Conservation (phyloP, 2,113 vertebrate species). For the Macroglossus sobrinus region DNA sequence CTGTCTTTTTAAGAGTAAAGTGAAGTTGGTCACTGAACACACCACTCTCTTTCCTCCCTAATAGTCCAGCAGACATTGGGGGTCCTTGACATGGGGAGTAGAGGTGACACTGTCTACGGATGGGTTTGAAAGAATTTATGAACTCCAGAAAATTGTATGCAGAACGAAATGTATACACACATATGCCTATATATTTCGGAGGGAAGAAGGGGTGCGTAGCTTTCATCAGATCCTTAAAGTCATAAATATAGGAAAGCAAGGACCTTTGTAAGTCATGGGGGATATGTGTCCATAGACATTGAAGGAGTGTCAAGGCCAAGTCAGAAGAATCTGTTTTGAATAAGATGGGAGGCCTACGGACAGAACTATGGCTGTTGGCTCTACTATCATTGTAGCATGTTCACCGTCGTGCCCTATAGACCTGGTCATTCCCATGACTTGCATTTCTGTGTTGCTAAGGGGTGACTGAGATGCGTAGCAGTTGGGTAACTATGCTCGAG, state of each 20-base stretch:
- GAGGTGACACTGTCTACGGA: background rate
- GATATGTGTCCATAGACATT: background rate
- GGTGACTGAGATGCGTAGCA: background rate
- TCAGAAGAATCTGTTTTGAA: background rate
- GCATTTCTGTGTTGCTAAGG: background rate
- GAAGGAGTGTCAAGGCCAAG: background rate
- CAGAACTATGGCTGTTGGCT: background rate
- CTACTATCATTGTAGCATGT: background rate
- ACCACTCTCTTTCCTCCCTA: background rate
- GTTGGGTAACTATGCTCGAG: background rate
- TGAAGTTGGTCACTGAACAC: background rate
- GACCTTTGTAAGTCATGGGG: background rate
- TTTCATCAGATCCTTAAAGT: background rate
- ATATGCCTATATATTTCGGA: background rate
- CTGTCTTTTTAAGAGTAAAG: background rate
- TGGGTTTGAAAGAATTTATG: background rate
- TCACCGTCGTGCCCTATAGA: background rate
- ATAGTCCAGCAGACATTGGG: background rate
- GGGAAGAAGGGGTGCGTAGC: background rate
- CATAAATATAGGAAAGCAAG: background rate
- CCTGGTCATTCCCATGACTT: background rate
- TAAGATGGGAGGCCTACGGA: background rate
- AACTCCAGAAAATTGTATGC: no score
- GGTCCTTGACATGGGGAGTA: background rate
- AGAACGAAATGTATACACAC: background rate